Evolutionary conservation across 1,140 invertebrate species (phyloP).

Genomic region (Neodiprion fabricii): DNA sequence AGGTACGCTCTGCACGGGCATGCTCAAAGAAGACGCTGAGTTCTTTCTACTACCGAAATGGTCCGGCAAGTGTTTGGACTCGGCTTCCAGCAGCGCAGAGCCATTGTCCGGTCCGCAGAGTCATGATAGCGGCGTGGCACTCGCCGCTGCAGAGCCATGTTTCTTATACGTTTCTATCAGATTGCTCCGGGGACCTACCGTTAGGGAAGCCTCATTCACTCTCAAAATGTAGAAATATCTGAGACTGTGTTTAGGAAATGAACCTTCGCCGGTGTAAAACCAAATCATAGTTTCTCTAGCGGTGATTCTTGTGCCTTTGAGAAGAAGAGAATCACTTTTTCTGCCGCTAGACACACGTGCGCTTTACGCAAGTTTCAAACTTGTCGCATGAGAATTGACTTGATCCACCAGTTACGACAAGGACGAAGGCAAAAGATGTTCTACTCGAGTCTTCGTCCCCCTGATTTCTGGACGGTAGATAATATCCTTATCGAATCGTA

Average conservation of each 20-base stretch:
- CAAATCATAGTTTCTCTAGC: no score
- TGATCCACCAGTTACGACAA: no score
- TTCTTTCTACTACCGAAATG: not conserved
- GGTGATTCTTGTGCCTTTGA: no score
- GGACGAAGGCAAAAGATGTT: no score
- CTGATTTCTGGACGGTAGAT: no score
- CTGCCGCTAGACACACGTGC: no score
- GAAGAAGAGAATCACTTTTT: no score
- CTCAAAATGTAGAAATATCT: not conserved
- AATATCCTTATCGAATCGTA: no score
- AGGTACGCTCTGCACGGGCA: no score
- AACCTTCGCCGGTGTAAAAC: not conserved
- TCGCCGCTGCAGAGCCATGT: not conserved
- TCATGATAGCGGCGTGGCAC: constrained; percentile 1
- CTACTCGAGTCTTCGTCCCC: no score
- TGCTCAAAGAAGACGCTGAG: not conserved
- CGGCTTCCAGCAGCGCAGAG: not conserved
- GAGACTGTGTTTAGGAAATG: not conserved
- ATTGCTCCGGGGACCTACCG: not conserved
- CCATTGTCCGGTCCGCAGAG: not conserved
- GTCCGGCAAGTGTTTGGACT: constrained; percentile 2
- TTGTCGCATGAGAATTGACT: no score
- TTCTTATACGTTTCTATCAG: not conserved
- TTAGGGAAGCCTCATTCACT: not conserved
- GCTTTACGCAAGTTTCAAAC: no score